These are phyloP conservation scores for Nemotelus nigrinus DNA, from an alignment of 2,888 invertebrate species.

Conservation along the genomic window DNA sequence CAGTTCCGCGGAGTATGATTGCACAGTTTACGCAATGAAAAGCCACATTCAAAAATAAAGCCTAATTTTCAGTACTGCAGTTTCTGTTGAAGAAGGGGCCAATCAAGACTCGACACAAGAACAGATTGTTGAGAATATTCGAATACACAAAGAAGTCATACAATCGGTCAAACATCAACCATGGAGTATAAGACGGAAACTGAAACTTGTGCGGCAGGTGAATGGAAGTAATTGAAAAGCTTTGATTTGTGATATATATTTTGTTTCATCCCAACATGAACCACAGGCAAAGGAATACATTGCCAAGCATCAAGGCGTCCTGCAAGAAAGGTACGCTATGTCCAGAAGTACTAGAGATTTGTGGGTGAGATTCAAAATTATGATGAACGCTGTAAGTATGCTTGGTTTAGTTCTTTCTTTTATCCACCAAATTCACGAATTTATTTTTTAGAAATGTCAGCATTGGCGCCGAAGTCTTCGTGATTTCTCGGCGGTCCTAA, in stretches of 20 bases:
- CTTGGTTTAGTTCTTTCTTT: conserved; percentile 36
- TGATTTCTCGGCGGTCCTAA: conserved; percentile 85
- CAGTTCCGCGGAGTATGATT: conserved; percentile 84
- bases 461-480: conserved; percentile 83
- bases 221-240: conserved; percentile 41
- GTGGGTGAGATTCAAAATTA: conserved; percentile 83
- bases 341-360: conserved; percentile 87
- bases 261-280: not conserved
- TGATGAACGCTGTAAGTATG: conserved; percentile 77
- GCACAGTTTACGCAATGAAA: conserved; percentile 16
- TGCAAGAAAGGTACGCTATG: conserved; percentile 89
- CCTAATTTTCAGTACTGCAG: conserved; percentile 71
- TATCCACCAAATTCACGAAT: too few relatives aligned
- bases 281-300: conserved; percentile 84
- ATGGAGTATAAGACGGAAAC: conserved; percentile 82
- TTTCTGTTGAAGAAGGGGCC: conserved; percentile 78
- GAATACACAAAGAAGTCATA: conserved; percentile 90
- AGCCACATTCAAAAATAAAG: conserved; percentile 3
- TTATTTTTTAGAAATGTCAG: conserved; percentile 78
- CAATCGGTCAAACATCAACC: conserved; percentile 87
- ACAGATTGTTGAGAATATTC: conserved; percentile 89
- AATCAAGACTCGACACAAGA: conserved; percentile 77
- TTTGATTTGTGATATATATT: not conserved
- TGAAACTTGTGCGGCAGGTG: conserved; percentile 80
- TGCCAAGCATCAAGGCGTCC: conserved; percentile 87